phyloP scores from a whole-genome alignment of 1,140 invertebrate species.

The Formica exsecta region DNA sequence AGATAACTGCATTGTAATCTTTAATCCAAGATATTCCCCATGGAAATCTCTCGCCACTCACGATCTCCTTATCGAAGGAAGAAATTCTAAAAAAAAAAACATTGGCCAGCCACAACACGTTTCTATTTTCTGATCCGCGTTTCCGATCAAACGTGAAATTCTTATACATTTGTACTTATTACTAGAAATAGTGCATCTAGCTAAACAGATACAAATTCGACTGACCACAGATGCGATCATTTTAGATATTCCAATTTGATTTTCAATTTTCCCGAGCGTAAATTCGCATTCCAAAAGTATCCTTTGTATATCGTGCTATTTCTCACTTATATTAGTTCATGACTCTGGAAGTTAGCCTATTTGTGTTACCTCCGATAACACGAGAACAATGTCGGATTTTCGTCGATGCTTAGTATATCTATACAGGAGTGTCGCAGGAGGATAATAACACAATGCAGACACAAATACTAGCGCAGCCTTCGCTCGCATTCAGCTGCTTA shows the following conservation, averaged over 20 bases:
- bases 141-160: background rate
- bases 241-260: background rate
- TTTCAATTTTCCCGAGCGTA: conserved; percentile 24
- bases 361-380: conserved; percentile 38
- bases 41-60: conserved; percentile 44
- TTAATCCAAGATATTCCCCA: conserved; percentile 56
- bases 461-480: conserved; percentile 23
- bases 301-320: conserved; percentile 43
- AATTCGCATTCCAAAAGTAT: conserved; percentile 44
- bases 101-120: background rate
- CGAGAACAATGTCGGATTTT: conserved; percentile 67
- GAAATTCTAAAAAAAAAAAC: conserved; percentile 53
- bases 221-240: background rate
- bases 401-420: conserved; percentile 55
- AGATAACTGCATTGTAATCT: conserved; percentile 74
- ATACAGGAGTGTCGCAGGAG: conserved; percentile 37
- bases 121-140: background rate
- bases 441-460: conserved; percentile 40
- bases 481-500: conserved; percentile 12
- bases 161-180: background rate
- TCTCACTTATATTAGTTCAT: conserved; percentile 58
- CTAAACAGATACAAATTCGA: background rate
- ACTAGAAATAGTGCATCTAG: background rate
- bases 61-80: conserved; percentile 18
- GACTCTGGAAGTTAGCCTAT: conserved; percentile 62